A percentile compares a stretch with the other conserved stretches of the same genome.
Conservation (phyloP, 1,140 invertebrate genomes). For the Cydia splendana region DNA sequence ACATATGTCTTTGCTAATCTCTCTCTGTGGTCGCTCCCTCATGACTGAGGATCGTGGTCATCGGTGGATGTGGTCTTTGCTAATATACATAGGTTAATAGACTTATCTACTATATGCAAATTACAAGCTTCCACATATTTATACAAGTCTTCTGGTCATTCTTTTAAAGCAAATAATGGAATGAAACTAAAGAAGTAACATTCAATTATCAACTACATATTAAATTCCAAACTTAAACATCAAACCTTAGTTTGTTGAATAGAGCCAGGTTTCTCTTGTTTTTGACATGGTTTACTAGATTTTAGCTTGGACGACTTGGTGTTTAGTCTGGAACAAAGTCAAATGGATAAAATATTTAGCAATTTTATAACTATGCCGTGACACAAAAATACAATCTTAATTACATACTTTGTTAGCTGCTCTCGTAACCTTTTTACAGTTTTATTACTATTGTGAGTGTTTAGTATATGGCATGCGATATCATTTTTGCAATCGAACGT, state of each 20-base stretch:
- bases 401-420: conserved; percentile 5
- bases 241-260: not conserved
- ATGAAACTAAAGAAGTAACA: no score
- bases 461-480: conserved; percentile 24
- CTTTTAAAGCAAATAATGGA: no score
- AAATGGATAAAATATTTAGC: not conserved
- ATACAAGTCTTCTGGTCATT: no score
- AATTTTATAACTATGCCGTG: not conserved
- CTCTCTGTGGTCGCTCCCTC: no score
- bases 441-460: conserved; percentile 11
- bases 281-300: not conserved
- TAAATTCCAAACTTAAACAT: not conserved
- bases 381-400: not conserved
- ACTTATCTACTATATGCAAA: no score
- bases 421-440: conserved; percentile 1
- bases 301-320: not conserved
- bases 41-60: no score
- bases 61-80: no score
- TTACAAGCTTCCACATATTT: no score
- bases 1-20: no score
- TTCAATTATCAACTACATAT: not conserved
- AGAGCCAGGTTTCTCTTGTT: not conserved
- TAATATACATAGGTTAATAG: no score
- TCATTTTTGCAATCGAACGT: conserved; percentile 24
- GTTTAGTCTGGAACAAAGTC: conserved; percentile 1